These are phyloP conservation scores for Periophthalmus magnuspinnatus DNA, from an alignment of 2,797 vertebrate species.

Conservation along the genomic window DNA sequence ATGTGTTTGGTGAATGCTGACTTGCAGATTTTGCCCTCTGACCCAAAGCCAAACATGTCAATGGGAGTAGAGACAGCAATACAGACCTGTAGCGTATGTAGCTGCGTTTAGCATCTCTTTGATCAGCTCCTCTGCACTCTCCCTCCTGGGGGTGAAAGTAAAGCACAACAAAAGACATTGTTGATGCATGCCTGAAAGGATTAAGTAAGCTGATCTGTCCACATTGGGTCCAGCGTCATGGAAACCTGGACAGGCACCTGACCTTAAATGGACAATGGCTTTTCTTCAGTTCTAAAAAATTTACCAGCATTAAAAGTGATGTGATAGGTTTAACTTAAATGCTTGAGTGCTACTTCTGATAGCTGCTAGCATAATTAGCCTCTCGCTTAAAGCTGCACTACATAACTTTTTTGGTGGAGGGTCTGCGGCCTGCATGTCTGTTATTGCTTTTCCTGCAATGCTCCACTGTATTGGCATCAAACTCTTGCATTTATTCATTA, in stretches of 20 bases:
- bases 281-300: conserved; percentile 29
- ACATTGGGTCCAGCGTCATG: conserved; percentile 35
- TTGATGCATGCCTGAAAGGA: conserved; percentile 27
- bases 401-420: too few species aligned
- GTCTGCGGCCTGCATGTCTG: not conserved
- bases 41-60: conserved; percentile 3
- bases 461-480: too few species aligned
- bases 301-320: conserved; percentile 28
- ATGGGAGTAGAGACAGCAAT: not conserved
- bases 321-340: conserved; percentile 5
- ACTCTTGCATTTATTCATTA: too few species aligned
- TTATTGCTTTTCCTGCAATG: not conserved
- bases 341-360: not conserved
- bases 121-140: conserved; percentile 44
- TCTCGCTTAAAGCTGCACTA: not conserved
- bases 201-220: conserved; percentile 25
- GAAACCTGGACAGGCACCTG: conserved; percentile 47
- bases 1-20: conserved; percentile 7
- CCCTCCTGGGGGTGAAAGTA: conserved; percentile 64
- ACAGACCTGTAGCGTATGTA: conserved; percentile 54
- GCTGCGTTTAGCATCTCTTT: conserved; percentile 33
- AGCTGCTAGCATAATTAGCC: not conserved
- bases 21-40: not conserved
- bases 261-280: conserved; percentile 61
- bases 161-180: conserved; percentile 15